These are phyloP conservation scores for Loxodonta africana DNA, from an alignment of 2,113 vertebrate genomes.

Conservation along the genomic window DNA sequence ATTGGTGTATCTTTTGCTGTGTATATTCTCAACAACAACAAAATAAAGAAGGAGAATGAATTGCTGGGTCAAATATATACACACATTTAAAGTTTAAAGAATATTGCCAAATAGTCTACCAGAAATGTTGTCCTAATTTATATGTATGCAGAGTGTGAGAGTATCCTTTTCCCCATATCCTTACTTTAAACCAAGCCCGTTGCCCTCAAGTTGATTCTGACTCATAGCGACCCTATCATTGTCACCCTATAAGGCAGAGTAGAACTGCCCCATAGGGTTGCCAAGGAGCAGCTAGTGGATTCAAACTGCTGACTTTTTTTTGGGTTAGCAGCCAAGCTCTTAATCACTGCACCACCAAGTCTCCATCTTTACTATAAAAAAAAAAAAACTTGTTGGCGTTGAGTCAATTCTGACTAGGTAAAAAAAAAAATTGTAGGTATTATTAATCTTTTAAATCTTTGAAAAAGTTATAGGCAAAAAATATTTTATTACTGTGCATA, in stretches of 20 bases:
- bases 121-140: slow-evolving; percentile 7
- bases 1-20: background rate
- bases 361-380: too few species aligned
- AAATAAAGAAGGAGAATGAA: slow-evolving; percentile 43
- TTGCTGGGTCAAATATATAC: background rate
- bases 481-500: slow-evolving; percentile 35
- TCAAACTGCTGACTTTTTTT: too few species aligned
- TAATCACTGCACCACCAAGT: too few species aligned
- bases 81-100: too few species aligned
- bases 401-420: background rate
- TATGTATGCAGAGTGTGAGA: background rate
- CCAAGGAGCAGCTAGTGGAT: too few species aligned
- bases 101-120: background rate
- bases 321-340: too few species aligned
- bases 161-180: background rate
- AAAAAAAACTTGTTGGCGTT: too few species aligned
- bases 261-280: too few species aligned
- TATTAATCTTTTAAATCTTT: slow-evolving; percentile 20
- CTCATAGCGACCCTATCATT: too few species aligned
- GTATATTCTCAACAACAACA: background rate
- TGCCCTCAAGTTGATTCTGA: too few species aligned
- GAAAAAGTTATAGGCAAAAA: slow-evolving; percentile 14
- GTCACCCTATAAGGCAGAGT: too few species aligned
- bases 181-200: background rate
- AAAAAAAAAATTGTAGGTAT: background rate